phyloP scores from a whole-genome alignment of 2,888 invertebrate species.

The Eristalinus sepulchralis region DNA sequence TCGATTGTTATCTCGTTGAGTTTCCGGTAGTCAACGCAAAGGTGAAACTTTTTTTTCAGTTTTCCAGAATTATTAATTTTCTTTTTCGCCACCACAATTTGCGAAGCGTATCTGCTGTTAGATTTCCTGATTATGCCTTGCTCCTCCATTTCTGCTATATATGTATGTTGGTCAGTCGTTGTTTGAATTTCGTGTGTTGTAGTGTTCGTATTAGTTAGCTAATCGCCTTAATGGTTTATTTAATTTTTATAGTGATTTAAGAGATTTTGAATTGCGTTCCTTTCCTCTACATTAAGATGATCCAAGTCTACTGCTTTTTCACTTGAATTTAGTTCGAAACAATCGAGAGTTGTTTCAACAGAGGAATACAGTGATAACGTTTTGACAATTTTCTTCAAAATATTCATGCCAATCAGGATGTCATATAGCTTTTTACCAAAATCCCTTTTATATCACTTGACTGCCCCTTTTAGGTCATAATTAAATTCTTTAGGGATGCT shows the following conservation, averaged over 20 bases:
- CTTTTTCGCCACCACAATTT: conserved; percentile 27
- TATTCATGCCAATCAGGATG: conserved; percentile 12
- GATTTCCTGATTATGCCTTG: not conserved
- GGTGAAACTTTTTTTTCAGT: conserved; percentile 15
- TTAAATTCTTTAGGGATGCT: conserved; percentile 7
- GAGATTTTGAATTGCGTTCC: not conserved
- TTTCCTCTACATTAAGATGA: conserved; percentile 16
- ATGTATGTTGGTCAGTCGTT: conserved; percentile 33
- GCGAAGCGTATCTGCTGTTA: not conserved
- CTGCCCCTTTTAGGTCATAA: not conserved
- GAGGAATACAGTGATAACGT: conserved; percentile 4
- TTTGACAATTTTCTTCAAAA: conserved; percentile 10
- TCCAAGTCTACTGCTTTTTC: not conserved
- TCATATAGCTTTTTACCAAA: not conserved
- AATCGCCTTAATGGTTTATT: not conserved
- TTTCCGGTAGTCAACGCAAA: conserved; percentile 31
- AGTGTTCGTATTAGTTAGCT: not conserved
- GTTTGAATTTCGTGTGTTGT: conserved; percentile 13
- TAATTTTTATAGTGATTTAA: not conserved
- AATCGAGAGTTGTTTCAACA: conserved; percentile 4
- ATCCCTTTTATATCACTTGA: conserved; percentile 2
- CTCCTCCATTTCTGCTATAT: conserved; percentile 10
- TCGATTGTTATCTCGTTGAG: conserved; percentile 34
- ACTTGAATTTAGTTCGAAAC: not conserved
- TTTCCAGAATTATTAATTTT: conserved; percentile 13